These are phyloP conservation scores for Spongilla lacustris DNA, from an alignment of 37 sponge, comb jelly and placozoan genomes.

Conservation along the genomic window DNA sequence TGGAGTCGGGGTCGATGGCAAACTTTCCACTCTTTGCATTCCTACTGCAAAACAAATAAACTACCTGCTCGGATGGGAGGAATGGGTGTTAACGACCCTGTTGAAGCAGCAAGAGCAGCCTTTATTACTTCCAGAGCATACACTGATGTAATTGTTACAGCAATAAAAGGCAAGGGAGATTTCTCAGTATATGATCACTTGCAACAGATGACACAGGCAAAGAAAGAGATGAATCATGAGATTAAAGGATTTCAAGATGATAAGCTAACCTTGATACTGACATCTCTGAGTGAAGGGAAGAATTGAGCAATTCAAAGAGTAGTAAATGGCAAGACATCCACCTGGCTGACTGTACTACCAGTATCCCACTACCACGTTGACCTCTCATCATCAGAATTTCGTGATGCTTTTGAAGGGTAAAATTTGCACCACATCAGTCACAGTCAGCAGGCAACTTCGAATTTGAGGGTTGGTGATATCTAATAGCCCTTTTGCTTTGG, in stretches of 20 bases:
- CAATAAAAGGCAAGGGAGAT: conserved; percentile 16
- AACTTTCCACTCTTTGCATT: too few relatives aligned
- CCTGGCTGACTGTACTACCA: conserved; percentile 27
- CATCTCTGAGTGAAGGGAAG: conserved; percentile 4
- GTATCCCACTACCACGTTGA: conserved; percentile 29
- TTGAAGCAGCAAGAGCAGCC: not conserved
- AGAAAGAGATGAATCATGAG: not conserved
- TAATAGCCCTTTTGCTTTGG: conserved; percentile 31
- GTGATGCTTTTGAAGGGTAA: conserved; percentile 58
- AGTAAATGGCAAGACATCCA: conserved; percentile 20
- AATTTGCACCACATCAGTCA: too few relatives aligned
- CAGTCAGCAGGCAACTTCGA: too few relatives aligned
- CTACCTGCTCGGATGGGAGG: conserved; percentile 4
- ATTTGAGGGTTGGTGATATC: too few relatives aligned
- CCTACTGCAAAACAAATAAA: too few relatives aligned
- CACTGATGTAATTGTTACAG: not conserved
- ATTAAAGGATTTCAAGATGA: not conserved
- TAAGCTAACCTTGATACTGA: not conserved
- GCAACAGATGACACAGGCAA: not conserved
- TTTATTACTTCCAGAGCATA: not conserved
- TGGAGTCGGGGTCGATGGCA: too few relatives aligned
- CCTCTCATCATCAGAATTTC: conserved; percentile 20
- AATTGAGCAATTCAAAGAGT: conserved; percentile 21
- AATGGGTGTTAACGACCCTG: not conserved
- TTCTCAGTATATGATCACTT: too few relatives aligned